phyloP scores from a whole-genome alignment of 2,888 invertebrate species.

The Melieria picta region DNA sequence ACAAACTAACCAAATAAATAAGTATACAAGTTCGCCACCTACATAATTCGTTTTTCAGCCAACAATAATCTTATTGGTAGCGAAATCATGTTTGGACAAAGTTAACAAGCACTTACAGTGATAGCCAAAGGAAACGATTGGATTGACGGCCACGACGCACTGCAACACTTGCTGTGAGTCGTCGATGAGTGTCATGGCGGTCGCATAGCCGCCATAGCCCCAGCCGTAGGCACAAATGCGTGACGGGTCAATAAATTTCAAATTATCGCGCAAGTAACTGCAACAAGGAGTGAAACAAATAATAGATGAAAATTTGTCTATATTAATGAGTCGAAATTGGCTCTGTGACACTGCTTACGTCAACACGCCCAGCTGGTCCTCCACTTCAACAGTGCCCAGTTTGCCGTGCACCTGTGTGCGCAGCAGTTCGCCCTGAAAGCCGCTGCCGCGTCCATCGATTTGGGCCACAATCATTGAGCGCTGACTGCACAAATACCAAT shows the following conservation, averaged over 20 bases:
- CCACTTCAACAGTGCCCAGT: slow-evolving; percentile 78
- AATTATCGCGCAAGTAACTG: slow-evolving; percentile 80
- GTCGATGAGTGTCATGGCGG: slow-evolving; percentile 81
- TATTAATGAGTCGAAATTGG: slow-evolving; percentile 1
- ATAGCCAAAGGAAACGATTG: slow-evolving; percentile 84
- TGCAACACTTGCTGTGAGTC: slow-evolving; percentile 81
- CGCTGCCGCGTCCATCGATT: slow-evolving; percentile 90
- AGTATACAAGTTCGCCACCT: too few species aligned
- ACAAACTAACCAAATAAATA: too few species aligned
- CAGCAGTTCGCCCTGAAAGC: slow-evolving; percentile 81
- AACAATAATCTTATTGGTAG: too few species aligned
- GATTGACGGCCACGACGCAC: slow-evolving; percentile 87
- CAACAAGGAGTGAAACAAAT: too few species aligned
- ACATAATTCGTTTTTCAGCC: too few species aligned
- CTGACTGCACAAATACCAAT: slow-evolving; percentile 84
- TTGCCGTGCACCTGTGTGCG: slow-evolving; percentile 79
- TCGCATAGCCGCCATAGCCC: slow-evolving; percentile 89
- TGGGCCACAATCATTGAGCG: slow-evolving; percentile 87
- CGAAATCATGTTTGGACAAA: too few species aligned
- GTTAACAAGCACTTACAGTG: slow-evolving; percentile 71
- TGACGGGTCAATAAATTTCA: slow-evolving; percentile 82
- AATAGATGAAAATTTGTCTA: too few species aligned
- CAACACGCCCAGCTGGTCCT: slow-evolving; percentile 78
- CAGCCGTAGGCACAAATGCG: slow-evolving; percentile 86
- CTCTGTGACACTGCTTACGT: slow-evolving; percentile 66